Conservation (phyloP, 2,888 invertebrate species). For the Papilio demoleus region DNA sequence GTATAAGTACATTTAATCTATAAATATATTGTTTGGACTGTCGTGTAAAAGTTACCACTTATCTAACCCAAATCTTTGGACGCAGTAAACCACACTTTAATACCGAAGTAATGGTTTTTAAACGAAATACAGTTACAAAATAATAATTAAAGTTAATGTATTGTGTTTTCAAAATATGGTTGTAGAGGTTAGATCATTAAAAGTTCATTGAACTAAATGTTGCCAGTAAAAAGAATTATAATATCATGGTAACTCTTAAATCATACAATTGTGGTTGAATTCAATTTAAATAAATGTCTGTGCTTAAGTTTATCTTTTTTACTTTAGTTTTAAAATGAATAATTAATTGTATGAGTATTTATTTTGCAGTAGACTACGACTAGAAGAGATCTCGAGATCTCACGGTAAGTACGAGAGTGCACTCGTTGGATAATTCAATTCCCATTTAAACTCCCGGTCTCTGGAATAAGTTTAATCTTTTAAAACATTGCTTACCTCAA, state of each 20-base stretch:
- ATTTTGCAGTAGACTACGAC: background rate
- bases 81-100: background rate
- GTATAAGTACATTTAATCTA: background rate
- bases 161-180: background rate
- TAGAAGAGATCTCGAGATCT: background rate
- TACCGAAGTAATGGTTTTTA: background rate
- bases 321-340: background rate
- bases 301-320: background rate
- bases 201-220: background rate
- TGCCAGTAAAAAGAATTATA: background rate
- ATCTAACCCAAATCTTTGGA: background rate
- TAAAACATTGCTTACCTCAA: constrained; percentile 6
- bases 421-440: constrained; percentile 18
- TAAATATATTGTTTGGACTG: constrained; percentile 13
- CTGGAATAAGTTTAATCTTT: background rate
- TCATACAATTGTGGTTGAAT: background rate
- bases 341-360: background rate
- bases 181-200: background rate
- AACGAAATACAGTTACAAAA: background rate
- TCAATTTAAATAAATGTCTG: background rate
- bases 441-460: constrained; percentile 1
- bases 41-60: background rate
- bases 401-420: background rate
- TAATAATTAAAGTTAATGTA: background rate
- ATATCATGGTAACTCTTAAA: too few species aligned